phyloP scores from a whole-genome alignment of 2,888 invertebrate genomes.

The Epistrophe eligans region DNA sequence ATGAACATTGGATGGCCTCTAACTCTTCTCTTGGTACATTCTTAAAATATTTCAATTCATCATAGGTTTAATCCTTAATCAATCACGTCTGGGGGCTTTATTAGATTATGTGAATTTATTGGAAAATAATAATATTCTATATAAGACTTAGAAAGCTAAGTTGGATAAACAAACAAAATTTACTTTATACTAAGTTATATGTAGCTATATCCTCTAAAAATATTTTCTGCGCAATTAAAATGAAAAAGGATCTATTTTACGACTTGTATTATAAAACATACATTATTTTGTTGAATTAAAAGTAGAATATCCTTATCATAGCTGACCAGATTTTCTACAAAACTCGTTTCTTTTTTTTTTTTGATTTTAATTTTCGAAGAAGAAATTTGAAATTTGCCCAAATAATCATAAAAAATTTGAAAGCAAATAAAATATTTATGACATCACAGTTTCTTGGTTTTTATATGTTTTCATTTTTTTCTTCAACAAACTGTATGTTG shows the following conservation, averaged over 20 bases:
- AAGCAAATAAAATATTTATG: slow-evolving; percentile 36
- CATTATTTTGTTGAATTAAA: neutral
- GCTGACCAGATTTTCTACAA: neutral
- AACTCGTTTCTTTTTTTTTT: neutral
- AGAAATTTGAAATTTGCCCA: slow-evolving; percentile 6
- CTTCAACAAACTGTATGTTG: slow-evolving; percentile 3
- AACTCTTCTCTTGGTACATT: no score
- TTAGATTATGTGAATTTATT: neutral
- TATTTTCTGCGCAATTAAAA: neutral
- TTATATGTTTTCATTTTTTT: slow-evolving; percentile 7
- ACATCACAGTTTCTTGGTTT: slow-evolving; percentile 29
- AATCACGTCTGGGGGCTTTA: no score
- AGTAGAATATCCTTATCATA: slow-evolving; percentile 1
- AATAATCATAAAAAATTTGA: slow-evolving; percentile 11
- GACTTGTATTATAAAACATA: neutral
- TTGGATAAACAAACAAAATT: neutral
- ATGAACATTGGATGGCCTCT: no score
- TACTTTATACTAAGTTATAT: neutral
- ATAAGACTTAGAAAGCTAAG: neutral
- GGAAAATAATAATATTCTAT: neutral
- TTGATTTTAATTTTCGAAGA: neutral
- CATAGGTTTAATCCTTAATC: no score
- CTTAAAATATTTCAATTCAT: no score
- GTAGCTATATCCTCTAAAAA: neutral
- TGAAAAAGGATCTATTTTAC: neutral